These are phyloP conservation scores for Percina caprodes DNA, from an alignment of 2,113 vertebrate genomes.

Conservation along the genomic window DNA sequence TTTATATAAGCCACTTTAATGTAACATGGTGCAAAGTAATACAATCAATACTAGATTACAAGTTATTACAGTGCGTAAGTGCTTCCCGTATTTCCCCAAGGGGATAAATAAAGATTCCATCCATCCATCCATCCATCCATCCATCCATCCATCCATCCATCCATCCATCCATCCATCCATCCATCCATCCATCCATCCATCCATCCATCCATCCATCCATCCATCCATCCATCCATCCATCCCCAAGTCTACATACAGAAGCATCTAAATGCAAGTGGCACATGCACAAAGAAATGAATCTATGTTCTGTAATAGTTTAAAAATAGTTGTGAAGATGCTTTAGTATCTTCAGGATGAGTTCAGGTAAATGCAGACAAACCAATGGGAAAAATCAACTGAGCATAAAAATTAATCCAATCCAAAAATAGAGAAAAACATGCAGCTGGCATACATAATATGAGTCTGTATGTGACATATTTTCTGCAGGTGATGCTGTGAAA, in stretches of 20 bases:
- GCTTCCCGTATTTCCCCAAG: too few relatives aligned
- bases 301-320: neutral
- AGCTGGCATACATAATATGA: neutral
- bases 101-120: too few relatives aligned
- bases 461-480: neutral
- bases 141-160: too few relatives aligned
- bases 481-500: neutral
- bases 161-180: too few relatives aligned
- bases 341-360: neutral
- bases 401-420: neutral
- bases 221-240: too few relatives aligned
- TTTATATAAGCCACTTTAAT: conserved; percentile 1
- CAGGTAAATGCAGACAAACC: neutral
- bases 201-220: too few relatives aligned
- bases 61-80: neutral
- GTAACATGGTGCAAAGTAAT: conserved; percentile 21
- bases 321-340: neutral
- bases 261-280: neutral
- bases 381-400: neutral
- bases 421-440: neutral
- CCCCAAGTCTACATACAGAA: neutral
- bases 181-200: too few relatives aligned
- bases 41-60: neutral
- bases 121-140: too few relatives aligned
- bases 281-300: neutral